Base-by-base conservation (phyloP, 2,797 vertebrate species). In the Galaxias olidus region DNA sequence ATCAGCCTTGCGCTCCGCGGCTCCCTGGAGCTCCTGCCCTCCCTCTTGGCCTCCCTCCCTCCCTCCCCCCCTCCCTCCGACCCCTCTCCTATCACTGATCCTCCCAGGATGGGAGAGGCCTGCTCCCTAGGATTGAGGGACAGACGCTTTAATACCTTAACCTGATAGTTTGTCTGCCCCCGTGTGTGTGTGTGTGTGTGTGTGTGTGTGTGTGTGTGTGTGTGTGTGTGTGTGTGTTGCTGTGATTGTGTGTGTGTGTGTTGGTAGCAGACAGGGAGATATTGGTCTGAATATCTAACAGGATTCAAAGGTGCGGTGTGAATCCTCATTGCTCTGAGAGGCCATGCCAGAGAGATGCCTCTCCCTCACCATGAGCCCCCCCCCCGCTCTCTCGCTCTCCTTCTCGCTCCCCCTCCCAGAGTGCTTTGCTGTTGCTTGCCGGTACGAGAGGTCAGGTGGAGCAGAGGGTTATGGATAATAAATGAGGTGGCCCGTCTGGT, bases 251-350 rank as follows among this genome's bases (percentile, higher is more conserved):
- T 44, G 44, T 63, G 9, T 69, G 48, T 71, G 61, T 45, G 56
- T 74, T 10, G n/a, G n/a, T 84, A 73, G 81, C 68, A 81, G 85
- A 77, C 68, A 70, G 61, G 72, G 65, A 82, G 82, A 84, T 79
- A 86, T 77, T 75, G 81, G 80, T 85, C 71, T 85, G 84, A 77
- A 86, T 84, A 70, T 81, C 73, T 78, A 71, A 73, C 75, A 78
- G 75, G 74, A 78, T 78, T 76, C 71, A 63, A 43, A 67, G 63
- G 73, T 60, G 65, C 70, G 42, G 66, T 65, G 74, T 75, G 76
- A 80, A 84, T 86, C 80, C 81, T 79, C 65, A 77, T 81, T 80
- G 72, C 57, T 72, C 54, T 57, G 10, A 18, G 67, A 63, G 71
- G 30, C 30, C 6, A 30, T 30, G 30, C 30, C 71, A 75, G 78